Base-by-base conservation (phyloP, 2,113 vertebrate species). In the Phylloscopus whistleri region DNA sequence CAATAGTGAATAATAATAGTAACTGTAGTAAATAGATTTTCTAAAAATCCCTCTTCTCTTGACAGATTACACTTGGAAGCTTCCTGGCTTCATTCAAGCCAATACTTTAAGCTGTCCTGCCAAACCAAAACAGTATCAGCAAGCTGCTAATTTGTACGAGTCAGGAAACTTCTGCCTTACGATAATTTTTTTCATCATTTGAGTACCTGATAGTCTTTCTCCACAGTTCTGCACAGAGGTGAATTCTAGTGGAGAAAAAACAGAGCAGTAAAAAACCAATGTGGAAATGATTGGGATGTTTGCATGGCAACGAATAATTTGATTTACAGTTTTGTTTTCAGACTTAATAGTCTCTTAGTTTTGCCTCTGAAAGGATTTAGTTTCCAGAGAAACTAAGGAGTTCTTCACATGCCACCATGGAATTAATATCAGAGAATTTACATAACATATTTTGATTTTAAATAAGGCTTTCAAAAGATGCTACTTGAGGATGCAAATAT, bases 251-350 rank as follows among this genome's bases (percentile, higher is more conserved):
- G 33, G 63, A 94, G 64, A 70, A 78, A 91, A 95, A 80, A 7
- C 67, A 60, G 67, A 95, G 52, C 69, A 89, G 41, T 55, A 62
- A 78, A 69, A 95, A 89, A 52, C 0, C 31, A 81, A 14, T 16
- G 66, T 87, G 75, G 89, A 83, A 90, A 94, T 86, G 21, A 70
- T 16, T 82, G 31, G 33, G 77, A 70, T 82, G 84, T 75, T 94
- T 93, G 84, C 51, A 56, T 66, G 58, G 75, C 86, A 76, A 79
- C 3, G 20, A 76, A 69, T 67, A 87, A 55, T 72, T 63, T 97
- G 82, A 96, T 95, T 96, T 94, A 94, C n/a, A 33, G 56, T 52
- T 90, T 82, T 94, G 87, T 92, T 94, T 97, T 95, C 84, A 60
- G 86, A 39, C 53, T 77, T 64, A 80, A 33, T 79, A 55, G 56